Conservation (phyloP, 2,888 invertebrate species). For the Uropetala carovei region DNA sequence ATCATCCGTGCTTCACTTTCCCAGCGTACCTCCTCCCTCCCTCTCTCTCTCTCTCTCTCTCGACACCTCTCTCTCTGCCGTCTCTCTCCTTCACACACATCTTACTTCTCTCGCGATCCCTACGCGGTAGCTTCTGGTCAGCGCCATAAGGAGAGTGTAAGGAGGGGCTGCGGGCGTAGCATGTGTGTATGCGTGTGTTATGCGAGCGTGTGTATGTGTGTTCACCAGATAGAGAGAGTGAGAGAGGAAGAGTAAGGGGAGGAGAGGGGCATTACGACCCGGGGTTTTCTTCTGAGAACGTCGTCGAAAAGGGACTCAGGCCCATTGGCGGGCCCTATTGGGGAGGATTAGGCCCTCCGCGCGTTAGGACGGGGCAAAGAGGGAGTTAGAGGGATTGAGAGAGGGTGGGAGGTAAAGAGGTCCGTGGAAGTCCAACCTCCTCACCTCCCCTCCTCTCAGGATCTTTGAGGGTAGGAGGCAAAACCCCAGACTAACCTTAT, state of each 20-base stretch:
- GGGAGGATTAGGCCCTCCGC: conserved; percentile 49
- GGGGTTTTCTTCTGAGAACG: conserved; percentile 54
- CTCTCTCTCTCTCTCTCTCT: background rate
- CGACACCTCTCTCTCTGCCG: background rate
- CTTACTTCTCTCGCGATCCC: conserved; percentile 14
- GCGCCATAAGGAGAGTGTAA: conserved; percentile 36
- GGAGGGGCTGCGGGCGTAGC: conserved; percentile 22
- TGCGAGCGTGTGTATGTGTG: background rate
- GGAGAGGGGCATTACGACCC: conserved; percentile 49
- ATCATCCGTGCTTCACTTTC: background rate
- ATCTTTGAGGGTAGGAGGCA: conserved; percentile 8
- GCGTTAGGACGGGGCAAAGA: conserved; percentile 50
- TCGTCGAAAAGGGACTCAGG: conserved; percentile 44
- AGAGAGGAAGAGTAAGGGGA: background rate
- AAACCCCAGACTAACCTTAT: conserved; percentile 62
- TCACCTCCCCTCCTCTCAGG: background rate
- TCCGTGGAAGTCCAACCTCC: conserved; percentile 14
- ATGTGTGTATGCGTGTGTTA: background rate
- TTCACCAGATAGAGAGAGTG: background rate
- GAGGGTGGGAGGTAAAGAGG: conserved; percentile 35
- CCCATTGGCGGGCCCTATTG: conserved; percentile 57
- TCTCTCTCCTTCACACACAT: conserved; percentile 1
- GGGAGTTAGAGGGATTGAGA: conserved; percentile 23
- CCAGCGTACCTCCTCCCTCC: background rate
- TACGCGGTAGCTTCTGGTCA: conserved; percentile 55